Conservation (phyloP, 2,888 invertebrate species). For the Alentia gelatinosa region DNA sequence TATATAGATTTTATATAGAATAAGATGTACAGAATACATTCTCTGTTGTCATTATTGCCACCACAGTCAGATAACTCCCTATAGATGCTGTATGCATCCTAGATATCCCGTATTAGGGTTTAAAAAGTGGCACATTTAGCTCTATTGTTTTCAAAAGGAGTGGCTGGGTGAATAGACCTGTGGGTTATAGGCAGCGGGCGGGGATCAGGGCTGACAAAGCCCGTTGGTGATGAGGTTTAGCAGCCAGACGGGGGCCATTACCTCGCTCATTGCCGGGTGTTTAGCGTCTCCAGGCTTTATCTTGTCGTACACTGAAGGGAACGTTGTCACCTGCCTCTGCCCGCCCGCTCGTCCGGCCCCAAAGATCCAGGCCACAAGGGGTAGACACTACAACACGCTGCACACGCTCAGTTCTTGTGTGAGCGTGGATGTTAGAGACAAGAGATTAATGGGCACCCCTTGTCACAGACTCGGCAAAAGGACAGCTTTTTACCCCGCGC, state of each 20-base stretch:
- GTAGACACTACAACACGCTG: neutral
- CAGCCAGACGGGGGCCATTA: neutral
- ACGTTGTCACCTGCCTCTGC: neutral
- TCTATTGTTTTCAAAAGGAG: too few species aligned
- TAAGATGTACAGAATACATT: too few species aligned
- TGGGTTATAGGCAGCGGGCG: too few species aligned
- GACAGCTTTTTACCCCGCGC: neutral
- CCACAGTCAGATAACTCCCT: too few species aligned
- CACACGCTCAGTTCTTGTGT: neutral
- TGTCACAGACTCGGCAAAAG: neutral
- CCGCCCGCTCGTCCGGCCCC: neutral
- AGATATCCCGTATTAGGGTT: too few species aligned
- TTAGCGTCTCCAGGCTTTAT: neutral
- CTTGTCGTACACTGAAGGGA: neutral
- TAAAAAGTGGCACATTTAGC: too few species aligned
- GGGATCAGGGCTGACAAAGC: neutral
- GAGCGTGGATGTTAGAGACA: neutral
- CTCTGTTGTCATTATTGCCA: too few species aligned
- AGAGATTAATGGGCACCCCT: neutral
- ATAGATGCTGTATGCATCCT: too few species aligned
- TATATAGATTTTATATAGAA: too few species aligned
- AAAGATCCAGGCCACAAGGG: neutral
- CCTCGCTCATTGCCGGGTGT: neutral
- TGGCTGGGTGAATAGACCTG: too few species aligned
- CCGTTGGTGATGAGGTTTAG: neutral